Evolutionary conservation across 2,113 vertebrate genomes (phyloP), one percentile per base, ranked within the genome.

Genomic region (Noturus placidus): DNA sequence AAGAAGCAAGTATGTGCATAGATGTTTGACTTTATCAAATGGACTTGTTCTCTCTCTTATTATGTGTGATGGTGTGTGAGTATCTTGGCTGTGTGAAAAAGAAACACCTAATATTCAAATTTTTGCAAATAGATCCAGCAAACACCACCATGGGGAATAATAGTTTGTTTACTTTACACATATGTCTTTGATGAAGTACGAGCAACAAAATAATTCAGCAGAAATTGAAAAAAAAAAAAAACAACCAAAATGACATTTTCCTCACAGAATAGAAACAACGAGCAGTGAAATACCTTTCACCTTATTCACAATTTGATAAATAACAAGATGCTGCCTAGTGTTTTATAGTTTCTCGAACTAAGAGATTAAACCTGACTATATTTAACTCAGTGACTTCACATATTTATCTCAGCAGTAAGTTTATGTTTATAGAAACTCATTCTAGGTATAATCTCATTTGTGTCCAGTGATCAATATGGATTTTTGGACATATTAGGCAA

Each of bases 311-410:
- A 88, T 77, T 76, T 82, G 74, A 50, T 84, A 82, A 89, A 70
- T 69, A 57, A 84, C 42, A 30, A 82, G 35, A 84, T 19, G 46
- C 52, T 81, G 76, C 84, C 84, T 81, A 56, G 25, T 50, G 56
- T 84, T 81, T 81, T 86, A 70, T 86, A 76, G 54, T 84, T 33
- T 79, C 81, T 79, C 84, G 81, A 88, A 79, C 69, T 86, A 7
- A 78, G 27, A 79, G 46, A 76, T 76, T 67, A 83, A 81, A 67
- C 70, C 72, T 69, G 83, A 57, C 86, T 91, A 88, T 92, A 92
- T 92, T 92, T 92, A 89, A 88, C 86, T 86, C 78, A 86, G 83
- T 80, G 87, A 92, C 83, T 87, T 91, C 89, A 92, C 89, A 89
- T 92, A 89, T 92, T 93, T 91, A 90, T 63, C 78, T 91, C 83